Conservation (phyloP, 2,797 vertebrate genomes). For the Oreortyx pictus region DNA sequence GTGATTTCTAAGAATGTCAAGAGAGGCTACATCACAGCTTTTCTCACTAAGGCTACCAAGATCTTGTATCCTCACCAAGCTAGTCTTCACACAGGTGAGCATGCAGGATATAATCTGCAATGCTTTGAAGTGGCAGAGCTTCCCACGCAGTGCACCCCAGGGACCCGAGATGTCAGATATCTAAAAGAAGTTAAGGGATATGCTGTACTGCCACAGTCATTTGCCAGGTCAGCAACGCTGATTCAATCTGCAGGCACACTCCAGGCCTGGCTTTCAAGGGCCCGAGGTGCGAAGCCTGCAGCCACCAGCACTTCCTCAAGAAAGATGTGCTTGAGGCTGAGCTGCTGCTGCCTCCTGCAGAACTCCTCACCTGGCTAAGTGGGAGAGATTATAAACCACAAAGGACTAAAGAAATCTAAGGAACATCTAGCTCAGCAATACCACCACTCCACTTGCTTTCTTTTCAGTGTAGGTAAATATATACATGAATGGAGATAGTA, state of each 20-base stretch:
- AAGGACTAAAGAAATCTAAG: neutral
- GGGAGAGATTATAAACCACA: neutral
- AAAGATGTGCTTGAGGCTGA: neutral
- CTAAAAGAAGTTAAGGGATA: neutral
- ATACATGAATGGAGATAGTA: neutral
- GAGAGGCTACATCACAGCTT: neutral
- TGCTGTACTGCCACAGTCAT: neutral
- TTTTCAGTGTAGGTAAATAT: rapidly evolving
- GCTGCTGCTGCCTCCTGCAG: neutral
- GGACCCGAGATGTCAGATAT: neutral
- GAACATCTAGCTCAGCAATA: neutral
- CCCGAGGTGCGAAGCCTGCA: neutral
- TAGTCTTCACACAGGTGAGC: neutral
- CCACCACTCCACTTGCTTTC: neutral
- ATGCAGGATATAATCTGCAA: neutral
- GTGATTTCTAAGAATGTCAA: conserved; percentile 28
- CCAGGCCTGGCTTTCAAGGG: neutral
- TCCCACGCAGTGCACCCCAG: neutral
- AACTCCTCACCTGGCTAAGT: neutral
- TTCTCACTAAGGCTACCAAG: neutral
- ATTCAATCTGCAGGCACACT: neutral
- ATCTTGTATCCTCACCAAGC: neutral
- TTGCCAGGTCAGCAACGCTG: neutral
- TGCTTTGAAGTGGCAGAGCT: neutral
- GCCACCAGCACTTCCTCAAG: neutral